These are phyloP conservation scores for Periophthalmodon schlosseri DNA, from an alignment of 2,113 vertebrate genomes.

Conservation along the genomic window DNA sequence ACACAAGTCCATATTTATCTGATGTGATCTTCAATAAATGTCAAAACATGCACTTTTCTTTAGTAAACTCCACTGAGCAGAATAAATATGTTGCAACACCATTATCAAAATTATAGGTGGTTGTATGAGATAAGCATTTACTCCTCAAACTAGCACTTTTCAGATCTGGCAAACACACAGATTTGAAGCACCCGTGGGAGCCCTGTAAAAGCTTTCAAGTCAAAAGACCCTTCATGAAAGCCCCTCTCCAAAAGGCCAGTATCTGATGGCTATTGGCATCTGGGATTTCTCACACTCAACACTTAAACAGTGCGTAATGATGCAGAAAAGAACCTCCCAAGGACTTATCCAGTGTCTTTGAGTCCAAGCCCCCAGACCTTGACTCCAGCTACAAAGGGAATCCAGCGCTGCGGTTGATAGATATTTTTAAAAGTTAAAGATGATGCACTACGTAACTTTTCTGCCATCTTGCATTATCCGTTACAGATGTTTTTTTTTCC, in stretches of 20 bases:
- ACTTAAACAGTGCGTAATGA: constrained; percentile 28
- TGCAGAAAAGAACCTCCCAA: constrained; percentile 45
- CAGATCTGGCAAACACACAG: not conserved
- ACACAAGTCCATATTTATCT: not conserved
- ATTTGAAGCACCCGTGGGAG: not conserved
- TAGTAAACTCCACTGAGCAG: not conserved
- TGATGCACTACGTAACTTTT: too few species aligned
- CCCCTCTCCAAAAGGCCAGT: not conserved
- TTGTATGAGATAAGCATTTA: not conserved
- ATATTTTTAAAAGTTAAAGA: constrained; percentile 1
- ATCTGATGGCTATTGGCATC: constrained; percentile 11
- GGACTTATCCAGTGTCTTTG: constrained; percentile 30
- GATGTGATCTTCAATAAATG: not conserved
- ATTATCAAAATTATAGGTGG: not conserved
- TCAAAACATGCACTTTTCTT: not conserved
- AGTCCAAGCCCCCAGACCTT: constrained; percentile 13
- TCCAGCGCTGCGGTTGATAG: not conserved
- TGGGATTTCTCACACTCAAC: constrained; percentile 14
- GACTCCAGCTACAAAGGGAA: not conserved
- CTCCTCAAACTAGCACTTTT: not conserved
- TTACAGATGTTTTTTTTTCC: too few species aligned
- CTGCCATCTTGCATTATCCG: too few species aligned
- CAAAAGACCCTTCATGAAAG: not conserved
- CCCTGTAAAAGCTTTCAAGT: constrained; percentile 8
- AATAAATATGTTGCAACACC: not conserved